Evolutionary conservation across 2,888 invertebrate genomes (phyloP), one percentile per base, ranked within the genome.

Genomic region (Lottia gigantea): DNA sequence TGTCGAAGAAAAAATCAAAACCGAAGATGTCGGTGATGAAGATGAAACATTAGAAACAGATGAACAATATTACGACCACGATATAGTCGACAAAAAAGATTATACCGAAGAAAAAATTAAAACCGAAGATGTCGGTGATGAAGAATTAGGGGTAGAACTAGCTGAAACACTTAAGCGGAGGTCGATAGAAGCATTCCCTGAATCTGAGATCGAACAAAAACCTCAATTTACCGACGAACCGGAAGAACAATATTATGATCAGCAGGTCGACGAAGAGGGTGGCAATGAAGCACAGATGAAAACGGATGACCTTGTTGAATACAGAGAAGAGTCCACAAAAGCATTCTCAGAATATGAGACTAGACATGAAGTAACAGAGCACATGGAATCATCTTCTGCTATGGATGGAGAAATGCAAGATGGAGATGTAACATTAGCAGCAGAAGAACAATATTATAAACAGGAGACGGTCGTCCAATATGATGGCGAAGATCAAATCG

Each of bases 261-360:
- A 69, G 15, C n/a, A 26, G 15, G 12, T 19, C 40, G n/a, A n/a
- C n/a, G n/a, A n/a, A n/a, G n/a, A n/a, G n/a, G n/a, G n/a, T 12
- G 55, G 2, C 15, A 11, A 3, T 19, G 55, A 55, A 23, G 69
- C 68, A 23, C 71, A 72, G 55, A 71, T 68, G 67, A 67, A 68
- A 49, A 70, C 68, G 15, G 65, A 66, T 23, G 71, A 71, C 40
- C n/a, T n/a, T n/a, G 62, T 67, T 7, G 72, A 31, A 31, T 6
- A 4, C 31, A 31, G 31, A 31, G 3, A 6, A 31, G 31, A 31
- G 31, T 31, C 31, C 2, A 31, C 6, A 31, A 6, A 31, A 31
- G 31, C 31, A 4, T 31, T 31, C 31, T 6, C 31, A 2, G 31
- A 31, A 31, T 31, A 31, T 31, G 31, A 31, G 31, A 31, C 6